Conservation (phyloP, 1,140 invertebrate species). For the Drosophila equinoxialis region DNA sequence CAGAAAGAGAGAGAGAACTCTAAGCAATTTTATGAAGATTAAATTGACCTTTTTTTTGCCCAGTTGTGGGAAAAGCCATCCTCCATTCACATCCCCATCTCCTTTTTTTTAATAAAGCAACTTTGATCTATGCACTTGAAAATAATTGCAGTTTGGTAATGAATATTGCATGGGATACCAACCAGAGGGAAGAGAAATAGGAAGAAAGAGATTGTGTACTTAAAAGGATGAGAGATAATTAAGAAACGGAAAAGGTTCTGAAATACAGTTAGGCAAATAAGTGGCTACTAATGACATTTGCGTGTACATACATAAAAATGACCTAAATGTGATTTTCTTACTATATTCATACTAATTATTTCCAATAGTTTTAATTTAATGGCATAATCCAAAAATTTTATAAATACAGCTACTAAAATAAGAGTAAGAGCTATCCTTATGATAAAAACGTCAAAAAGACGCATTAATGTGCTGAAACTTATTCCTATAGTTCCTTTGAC, state of each 20-base stretch:
- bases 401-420: too few relatives aligned
- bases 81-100: slow-evolving; percentile 4
- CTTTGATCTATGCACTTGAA: slow-evolving; percentile 65
- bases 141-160: slow-evolving; percentile 64
- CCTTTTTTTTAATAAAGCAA: slow-evolving; percentile 53
- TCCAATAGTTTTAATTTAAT: too few relatives aligned
- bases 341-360: too few relatives aligned
- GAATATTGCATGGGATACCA: slow-evolving; percentile 45
- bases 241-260: background rate
- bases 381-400: too few relatives aligned
- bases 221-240: slow-evolving; percentile 18
- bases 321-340: too few relatives aligned
- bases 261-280: slow-evolving; percentile 1
- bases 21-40: slow-evolving; percentile 75
- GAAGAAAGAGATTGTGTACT: background rate
- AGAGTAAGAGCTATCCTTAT: too few relatives aligned
- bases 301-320: background rate
- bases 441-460: too few relatives aligned
- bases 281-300: slow-evolving; percentile 8
- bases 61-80: slow-evolving; percentile 23
- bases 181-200: background rate
- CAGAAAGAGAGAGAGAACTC: slow-evolving; percentile 26
- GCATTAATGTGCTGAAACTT: too few relatives aligned
- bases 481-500: too few relatives aligned
- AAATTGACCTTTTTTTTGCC: slow-evolving; percentile 69